Evolutionary conservation across 2,888 invertebrate genomes (phyloP).

Genomic region (Acleris holmiana): DNA sequence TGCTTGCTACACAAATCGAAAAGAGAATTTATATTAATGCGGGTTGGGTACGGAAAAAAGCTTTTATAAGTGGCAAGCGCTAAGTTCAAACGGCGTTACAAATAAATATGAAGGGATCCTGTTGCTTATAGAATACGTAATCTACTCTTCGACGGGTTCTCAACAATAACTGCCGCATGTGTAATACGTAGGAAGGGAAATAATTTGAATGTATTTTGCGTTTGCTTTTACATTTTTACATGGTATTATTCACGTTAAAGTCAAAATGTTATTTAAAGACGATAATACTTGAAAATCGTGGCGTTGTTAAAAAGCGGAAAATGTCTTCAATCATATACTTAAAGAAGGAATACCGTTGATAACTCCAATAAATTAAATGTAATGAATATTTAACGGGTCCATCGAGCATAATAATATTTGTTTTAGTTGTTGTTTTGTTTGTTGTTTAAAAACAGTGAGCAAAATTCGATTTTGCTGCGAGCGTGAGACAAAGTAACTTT

Average conservation of each 20-base stretch:
- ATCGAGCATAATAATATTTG: too few relatives aligned
- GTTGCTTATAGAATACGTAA: conserved; percentile 1
- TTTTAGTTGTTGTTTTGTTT: too few relatives aligned
- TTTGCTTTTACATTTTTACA: neutral
- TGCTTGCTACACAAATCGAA: conserved; percentile 50
- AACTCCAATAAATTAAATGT: too few relatives aligned
- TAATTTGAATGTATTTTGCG: conserved; percentile 3
- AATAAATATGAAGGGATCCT: conserved; percentile 35
- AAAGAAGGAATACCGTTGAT: too few relatives aligned
- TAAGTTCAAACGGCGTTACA: conserved; percentile 38
- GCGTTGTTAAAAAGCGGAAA: too few relatives aligned
- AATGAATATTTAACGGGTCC: too few relatives aligned
- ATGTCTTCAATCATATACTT: too few relatives aligned
- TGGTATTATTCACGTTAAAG: neutral
- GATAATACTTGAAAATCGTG: too few relatives aligned
- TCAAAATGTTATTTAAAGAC: neutral
- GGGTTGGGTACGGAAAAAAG: conserved; percentile 43
- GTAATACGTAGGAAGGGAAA: neutral
- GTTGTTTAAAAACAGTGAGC: too few relatives aligned
- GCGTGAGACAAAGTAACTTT: too few relatives aligned
- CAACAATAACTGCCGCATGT: conserved; percentile 7
- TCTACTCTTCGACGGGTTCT: conserved; percentile 11
- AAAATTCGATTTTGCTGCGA: too few relatives aligned
- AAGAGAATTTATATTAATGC: conserved; percentile 54
- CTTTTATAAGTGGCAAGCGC: conserved; percentile 41